Percentiles rank a stretch among this genome's conserved stretches.
Conservation (phyloP, 2,113 vertebrate species). For the Eulemur macaco region DNA sequence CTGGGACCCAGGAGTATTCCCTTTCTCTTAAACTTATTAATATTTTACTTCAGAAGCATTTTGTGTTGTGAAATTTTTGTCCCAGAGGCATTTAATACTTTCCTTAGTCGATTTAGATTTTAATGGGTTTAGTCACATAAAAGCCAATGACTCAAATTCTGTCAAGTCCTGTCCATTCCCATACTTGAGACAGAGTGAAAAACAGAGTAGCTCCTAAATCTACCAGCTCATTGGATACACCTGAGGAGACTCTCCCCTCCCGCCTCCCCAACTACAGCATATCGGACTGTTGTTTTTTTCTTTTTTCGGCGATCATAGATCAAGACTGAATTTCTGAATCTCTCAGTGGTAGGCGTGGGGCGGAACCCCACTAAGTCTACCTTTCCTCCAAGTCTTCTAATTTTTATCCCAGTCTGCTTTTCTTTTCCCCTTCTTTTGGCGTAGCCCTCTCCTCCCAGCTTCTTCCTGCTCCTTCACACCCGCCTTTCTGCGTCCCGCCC, state of each 20-base stretch:
- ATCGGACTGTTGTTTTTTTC: background rate
- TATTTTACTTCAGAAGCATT: background rate
- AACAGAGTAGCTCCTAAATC: background rate
- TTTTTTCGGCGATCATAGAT: background rate
- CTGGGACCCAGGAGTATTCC: background rate
- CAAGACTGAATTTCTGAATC: background rate
- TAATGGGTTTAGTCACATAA: background rate
- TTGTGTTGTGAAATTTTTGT: background rate
- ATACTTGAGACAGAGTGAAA: background rate
- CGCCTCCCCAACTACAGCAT: background rate
- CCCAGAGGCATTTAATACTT: background rate
- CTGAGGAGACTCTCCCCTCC: background rate
- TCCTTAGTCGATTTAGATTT: background rate
- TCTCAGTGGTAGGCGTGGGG: background rate
- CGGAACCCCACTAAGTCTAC: background rate
- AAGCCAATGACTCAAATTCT: constrained; percentile 10
- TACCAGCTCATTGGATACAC: background rate
- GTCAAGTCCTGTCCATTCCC: background rate
- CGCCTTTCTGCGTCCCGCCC: fast-evolving
- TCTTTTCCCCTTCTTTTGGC: background rate
- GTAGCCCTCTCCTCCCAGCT: no score
- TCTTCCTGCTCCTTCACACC: fast-evolving
- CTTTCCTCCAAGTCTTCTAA: background rate
- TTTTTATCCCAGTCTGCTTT: fast-evolving
- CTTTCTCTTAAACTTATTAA: constrained; percentile 5